A percentile compares a stretch with the other conserved stretches of the same genome.
These are phyloP conservation scores for Athetis lepigone DNA, from an alignment of 2,888 invertebrate genomes.

Conservation along the genomic window DNA sequence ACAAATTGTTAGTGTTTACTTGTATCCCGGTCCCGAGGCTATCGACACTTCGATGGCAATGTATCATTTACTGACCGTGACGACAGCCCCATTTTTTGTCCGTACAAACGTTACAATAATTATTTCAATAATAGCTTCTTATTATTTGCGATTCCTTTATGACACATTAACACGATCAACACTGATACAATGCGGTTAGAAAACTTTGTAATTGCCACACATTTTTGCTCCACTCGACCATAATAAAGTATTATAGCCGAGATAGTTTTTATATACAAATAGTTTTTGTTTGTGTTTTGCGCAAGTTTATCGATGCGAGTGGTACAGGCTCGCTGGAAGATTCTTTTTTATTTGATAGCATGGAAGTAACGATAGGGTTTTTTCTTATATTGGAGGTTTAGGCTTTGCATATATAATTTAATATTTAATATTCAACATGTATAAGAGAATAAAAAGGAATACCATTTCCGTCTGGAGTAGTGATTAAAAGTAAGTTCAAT, in stretches of 20 bases:
- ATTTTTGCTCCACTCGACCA: constrained; percentile 64
- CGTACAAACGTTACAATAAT: constrained; percentile 36
- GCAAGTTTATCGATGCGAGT: constrained; percentile 25
- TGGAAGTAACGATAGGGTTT: constrained; percentile 22
- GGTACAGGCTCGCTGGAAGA: constrained; percentile 8
- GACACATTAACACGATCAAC: constrained; percentile 61
- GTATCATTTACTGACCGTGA: constrained; percentile 25
- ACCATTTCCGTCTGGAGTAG: background rate
- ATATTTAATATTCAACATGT: constrained; percentile 20
- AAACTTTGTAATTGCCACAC: constrained; percentile 61
- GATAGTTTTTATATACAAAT: constrained; percentile 57
- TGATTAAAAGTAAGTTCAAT: background rate
- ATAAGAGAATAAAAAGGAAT: background rate
- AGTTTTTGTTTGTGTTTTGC: constrained; percentile 43
- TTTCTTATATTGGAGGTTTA: constrained; percentile 5
- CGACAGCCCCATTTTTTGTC: constrained; percentile 37
- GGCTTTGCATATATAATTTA: background rate
- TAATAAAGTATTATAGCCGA: constrained; percentile 51
- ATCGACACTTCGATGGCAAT: constrained; percentile 20
- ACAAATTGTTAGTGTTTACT: constrained; percentile 40
- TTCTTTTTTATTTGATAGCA: constrained; percentile 2
- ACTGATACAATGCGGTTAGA: constrained; percentile 59
- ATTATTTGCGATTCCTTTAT: constrained; percentile 58
- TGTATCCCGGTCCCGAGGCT: constrained; percentile 14
- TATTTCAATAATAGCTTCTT: constrained; percentile 52